phyloP scores from a whole-genome alignment of 64 coral and sea anemone species.

The Anthopleura sola region DNA sequence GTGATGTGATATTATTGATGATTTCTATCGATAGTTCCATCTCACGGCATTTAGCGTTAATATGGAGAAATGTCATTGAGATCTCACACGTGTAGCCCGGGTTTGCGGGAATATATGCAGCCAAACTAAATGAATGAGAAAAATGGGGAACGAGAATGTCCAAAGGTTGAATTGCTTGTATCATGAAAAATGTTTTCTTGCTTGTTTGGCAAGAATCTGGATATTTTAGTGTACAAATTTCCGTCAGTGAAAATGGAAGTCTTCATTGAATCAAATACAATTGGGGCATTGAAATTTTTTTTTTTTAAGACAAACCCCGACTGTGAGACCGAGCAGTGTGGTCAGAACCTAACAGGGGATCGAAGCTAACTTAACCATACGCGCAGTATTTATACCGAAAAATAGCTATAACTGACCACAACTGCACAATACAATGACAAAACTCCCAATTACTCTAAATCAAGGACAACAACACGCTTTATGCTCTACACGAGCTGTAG shows the following conservation, averaged over 20 bases:
- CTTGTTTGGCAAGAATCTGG: no score
- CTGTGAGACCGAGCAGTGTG: conserved; percentile 10
- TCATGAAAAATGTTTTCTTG: no score
- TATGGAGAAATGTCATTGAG: no score
- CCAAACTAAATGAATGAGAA: neutral
- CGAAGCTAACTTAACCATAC: neutral
- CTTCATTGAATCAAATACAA: no score
- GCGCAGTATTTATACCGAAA: neutral
- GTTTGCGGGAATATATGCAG: no score
- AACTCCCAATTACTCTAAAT: neutral
- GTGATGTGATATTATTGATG: neutral
- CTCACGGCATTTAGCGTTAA: no score
- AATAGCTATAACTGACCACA: neutral
- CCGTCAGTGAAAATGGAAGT: no score
- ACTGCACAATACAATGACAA: neutral
- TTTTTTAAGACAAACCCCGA: neutral
- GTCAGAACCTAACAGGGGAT: neutral
- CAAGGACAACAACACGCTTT: neutral
- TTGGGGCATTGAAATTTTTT: no score
- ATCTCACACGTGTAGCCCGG: no score
- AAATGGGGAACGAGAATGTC: neutral
- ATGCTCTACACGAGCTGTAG: neutral
- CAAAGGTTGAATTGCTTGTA: no score
- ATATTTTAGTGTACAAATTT: no score
- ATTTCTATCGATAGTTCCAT: no score